Percentiles rank a stretch among this genome's conserved stretches.
Conservation (phyloP, 2,888 invertebrate genomes). For the Himalopsyche tibetana region DNA sequence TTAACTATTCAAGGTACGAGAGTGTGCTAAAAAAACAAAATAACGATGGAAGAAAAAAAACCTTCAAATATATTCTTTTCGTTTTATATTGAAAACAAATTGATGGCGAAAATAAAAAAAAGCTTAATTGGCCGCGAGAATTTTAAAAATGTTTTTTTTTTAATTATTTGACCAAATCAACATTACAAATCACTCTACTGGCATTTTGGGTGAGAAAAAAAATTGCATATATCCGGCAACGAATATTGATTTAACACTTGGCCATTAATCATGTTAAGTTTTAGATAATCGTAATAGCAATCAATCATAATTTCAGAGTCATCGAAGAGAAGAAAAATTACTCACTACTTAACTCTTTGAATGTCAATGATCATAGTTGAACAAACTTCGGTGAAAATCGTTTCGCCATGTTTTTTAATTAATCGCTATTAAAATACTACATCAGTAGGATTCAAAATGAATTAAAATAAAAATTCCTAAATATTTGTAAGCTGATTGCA, state of each 20-base stretch:
- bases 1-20: no score
- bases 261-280: conserved; percentile 23
- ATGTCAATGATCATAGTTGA: neutral
- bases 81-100: no score
- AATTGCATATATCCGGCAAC: conserved; percentile 36
- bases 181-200: neutral
- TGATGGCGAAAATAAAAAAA: no score
- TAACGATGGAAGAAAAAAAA: no score
- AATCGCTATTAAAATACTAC: no score
- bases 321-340: conserved; percentile 32
- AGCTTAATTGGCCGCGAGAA: neutral
- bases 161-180: neutral
- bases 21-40: no score
- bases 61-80: no score
- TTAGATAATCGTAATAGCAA: conserved; percentile 19
- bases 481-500: no score
- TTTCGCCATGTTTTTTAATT: no score
- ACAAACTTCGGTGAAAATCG: no score
- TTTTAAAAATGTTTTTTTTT: neutral
- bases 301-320: conserved; percentile 39
- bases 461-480: no score
- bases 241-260: conserved; percentile 37
- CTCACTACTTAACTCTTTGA: conserved; percentile 8
- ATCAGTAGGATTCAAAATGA: no score
- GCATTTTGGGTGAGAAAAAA: conserved; percentile 24